Evolutionary conservation across 2,888 invertebrate species (phyloP).

Genomic region (Troides oblongomaculatus): DNA sequence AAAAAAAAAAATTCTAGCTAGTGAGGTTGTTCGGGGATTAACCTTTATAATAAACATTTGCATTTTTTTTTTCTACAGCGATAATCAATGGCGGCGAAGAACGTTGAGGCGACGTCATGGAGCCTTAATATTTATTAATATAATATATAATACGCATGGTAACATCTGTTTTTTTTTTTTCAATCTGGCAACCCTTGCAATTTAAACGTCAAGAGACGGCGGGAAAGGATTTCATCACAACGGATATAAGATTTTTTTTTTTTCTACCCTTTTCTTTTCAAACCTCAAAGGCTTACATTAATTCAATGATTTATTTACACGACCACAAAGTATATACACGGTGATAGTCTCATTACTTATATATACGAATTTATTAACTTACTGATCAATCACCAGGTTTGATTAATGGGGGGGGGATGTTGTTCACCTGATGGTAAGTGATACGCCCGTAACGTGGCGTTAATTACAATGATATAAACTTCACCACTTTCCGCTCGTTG

Average conservation of each 20-base stretch:
- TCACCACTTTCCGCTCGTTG: no score
- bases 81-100: neutral
- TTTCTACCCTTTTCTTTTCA: neutral
- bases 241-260: neutral
- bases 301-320: neutral
- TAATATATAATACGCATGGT: neutral
- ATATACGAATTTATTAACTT: no score
- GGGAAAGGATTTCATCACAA: neutral
- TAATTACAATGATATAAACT: no score
- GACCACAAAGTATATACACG: no score
- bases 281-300: neutral
- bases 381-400: no score
- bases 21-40: no score
- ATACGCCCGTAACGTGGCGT: no score
- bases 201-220: neutral
- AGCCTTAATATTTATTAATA: neutral
- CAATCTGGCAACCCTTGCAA: neutral
- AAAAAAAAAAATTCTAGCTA: no score
- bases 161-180: neutral
- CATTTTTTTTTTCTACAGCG: neutral
- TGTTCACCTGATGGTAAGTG: no score
- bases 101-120: neutral
- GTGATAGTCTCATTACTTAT: no score
- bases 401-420: no score
- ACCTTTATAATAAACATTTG: no score